Evolutionary conservation across 2,888 invertebrate genomes (phyloP).

Genomic region (Anticlea derivata): DNA sequence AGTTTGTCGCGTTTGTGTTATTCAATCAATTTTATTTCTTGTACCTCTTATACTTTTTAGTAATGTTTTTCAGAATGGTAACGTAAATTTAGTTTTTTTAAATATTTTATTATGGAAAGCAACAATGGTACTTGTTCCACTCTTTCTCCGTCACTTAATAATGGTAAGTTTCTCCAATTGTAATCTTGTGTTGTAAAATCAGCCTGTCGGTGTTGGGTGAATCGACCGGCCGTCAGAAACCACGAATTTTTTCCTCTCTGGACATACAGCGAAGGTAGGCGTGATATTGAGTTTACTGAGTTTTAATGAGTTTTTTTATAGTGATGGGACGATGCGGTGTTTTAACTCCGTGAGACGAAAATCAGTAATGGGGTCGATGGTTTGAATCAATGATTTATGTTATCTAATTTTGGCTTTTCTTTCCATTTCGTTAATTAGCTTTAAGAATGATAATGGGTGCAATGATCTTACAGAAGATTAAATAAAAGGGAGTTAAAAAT

Average conservation of each 20-base stretch:
- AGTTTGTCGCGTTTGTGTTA: no score
- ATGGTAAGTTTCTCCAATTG: constrained; percentile 40
- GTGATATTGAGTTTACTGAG: constrained; percentile 14
- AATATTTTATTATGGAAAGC: no score
- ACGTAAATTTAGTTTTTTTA: no score
- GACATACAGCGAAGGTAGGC: constrained; percentile 79
- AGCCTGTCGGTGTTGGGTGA: constrained; percentile 80
- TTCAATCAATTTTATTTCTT: neutral
- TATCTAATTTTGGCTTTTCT: no score
- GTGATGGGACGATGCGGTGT: constrained; percentile 31
- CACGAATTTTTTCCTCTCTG: constrained; percentile 80
- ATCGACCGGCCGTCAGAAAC: constrained; percentile 74
- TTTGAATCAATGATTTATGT: neutral
- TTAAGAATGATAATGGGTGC: no score
- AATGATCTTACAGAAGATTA: no score
- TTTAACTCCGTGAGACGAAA: constrained; percentile 37
- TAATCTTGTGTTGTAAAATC: constrained; percentile 50
- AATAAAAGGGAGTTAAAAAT: no score
- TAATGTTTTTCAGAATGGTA: no score
- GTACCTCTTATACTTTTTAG: neutral
- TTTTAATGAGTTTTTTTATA: constrained; percentile 35
- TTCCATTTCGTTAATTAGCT: no score
- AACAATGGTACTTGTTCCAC: neutral
- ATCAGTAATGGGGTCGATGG: constrained; percentile 7
- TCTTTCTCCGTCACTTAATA: neutral